Evolutionary conservation across 2,888 invertebrate genomes (phyloP).

Genomic region (Clunio marinus): DNA sequence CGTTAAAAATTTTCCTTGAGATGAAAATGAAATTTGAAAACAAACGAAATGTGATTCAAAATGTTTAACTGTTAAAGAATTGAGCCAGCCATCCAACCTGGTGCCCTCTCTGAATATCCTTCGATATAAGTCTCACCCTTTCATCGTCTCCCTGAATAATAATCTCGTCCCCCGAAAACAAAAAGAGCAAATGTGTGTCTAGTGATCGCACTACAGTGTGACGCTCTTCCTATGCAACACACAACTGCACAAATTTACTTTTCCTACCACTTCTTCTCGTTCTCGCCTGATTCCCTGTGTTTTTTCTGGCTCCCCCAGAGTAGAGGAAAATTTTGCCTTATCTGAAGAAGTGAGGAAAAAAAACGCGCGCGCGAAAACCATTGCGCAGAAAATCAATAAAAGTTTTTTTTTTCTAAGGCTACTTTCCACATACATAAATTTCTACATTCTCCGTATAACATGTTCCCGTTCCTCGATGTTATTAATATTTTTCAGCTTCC

Average conservation of each 20-base stretch:
- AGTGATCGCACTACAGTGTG: background rate
- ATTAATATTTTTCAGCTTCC: slow-evolving; percentile 37
- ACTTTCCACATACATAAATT: slow-evolving; percentile 35
- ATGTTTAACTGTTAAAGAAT: no score
- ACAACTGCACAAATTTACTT: slow-evolving; percentile 32
- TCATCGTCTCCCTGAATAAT: no score
- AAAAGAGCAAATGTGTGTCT: background rate
- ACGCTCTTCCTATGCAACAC: slow-evolving; percentile 25
- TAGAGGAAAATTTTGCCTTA: slow-evolving; percentile 24
- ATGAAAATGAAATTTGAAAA: no score
- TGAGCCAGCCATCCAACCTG: background rate
- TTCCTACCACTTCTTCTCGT: background rate
- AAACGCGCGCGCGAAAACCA: slow-evolving; percentile 40
- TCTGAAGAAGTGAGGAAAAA: slow-evolving; percentile 30
- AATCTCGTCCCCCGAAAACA: background rate
- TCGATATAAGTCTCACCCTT: no score
- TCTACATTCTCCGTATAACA: slow-evolving; percentile 33
- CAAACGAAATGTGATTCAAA: no score
- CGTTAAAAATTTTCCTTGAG: no score
- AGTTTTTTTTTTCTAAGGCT: slow-evolving; percentile 39
- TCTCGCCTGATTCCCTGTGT: background rate
- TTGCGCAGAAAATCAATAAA: slow-evolving; percentile 41
- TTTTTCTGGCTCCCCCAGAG: background rate
- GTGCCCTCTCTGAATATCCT: background rate
- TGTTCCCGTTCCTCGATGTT: slow-evolving; percentile 25